Evolutionary conservation across 1,140 invertebrate genomes (phyloP).

Genomic region (Cyclina sinensis): DNA sequence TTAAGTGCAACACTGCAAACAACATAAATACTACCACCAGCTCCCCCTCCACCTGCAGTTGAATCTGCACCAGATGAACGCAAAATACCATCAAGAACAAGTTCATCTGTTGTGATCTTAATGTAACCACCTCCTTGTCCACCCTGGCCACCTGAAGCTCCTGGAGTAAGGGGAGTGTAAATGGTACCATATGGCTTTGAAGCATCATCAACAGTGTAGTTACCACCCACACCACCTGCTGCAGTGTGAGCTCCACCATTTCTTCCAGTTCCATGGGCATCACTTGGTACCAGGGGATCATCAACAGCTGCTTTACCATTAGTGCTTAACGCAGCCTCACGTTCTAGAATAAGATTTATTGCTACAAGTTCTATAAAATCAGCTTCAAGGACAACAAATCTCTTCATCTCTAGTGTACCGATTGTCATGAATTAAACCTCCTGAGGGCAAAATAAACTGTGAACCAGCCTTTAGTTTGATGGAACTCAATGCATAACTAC

Average conservation of each 20-base stretch:
- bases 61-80: slow-evolving; percentile 71
- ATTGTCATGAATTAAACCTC: slow-evolving; percentile 71
- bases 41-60: slow-evolving; percentile 75
- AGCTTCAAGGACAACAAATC: slow-evolving; percentile 72
- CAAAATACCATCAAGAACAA: slow-evolving; percentile 77
- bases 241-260: slow-evolving; percentile 80
- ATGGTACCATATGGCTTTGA: slow-evolving; percentile 77
- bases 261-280: slow-evolving; percentile 63
- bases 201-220: slow-evolving; percentile 50
- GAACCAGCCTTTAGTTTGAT: slow-evolving; percentile 76
- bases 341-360: slow-evolving; percentile 73
- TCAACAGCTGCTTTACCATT: slow-evolving; percentile 64
- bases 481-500: slow-evolving; percentile 71
- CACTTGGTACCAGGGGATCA: slow-evolving; percentile 61
- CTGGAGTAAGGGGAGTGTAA: slow-evolving; percentile 71
- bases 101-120: slow-evolving; percentile 69
- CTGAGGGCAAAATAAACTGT: slow-evolving; percentile 66
- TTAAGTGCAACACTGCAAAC: slow-evolving; percentile 70
- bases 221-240: slow-evolving; percentile 74
- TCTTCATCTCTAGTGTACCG: slow-evolving; percentile 77
- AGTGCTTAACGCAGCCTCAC: slow-evolving; percentile 74
- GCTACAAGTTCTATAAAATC: slow-evolving; percentile 74
- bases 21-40: slow-evolving; percentile 80
- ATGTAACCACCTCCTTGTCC: slow-evolving; percentile 77
- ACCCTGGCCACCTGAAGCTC: slow-evolving; percentile 74